Evolutionary conservation across 2,113 vertebrate genomes (phyloP).

Genomic region (Myocastor coypus): DNA sequence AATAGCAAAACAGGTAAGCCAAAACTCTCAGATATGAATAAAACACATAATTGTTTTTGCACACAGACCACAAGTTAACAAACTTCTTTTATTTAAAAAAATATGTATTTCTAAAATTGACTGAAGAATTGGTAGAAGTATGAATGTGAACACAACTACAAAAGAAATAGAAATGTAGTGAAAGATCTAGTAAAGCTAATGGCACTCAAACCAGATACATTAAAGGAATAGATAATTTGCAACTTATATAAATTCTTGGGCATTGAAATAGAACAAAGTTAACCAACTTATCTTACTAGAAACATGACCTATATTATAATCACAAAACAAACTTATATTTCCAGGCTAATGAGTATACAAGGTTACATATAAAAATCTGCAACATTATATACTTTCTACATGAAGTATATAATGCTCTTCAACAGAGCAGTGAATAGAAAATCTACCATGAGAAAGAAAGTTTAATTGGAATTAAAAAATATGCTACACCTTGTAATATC

Average conservation of each 20-base stretch:
- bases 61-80: neutral
- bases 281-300: neutral
- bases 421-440: neutral
- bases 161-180: neutral
- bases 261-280: neutral
- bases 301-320: neutral
- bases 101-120: neutral
- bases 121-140: neutral
- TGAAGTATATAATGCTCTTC: too few species aligned
- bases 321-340: neutral
- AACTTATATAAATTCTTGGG: neutral
- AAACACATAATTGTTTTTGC: neutral
- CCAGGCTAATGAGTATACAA: neutral
- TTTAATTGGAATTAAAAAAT: neutral
- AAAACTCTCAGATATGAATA: neutral
- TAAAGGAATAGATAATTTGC: neutral
- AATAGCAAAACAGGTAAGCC: neutral
- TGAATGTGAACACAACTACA: neutral
- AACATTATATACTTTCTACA: neutral
- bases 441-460: neutral
- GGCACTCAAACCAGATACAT: neutral
- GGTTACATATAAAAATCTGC: neutral
- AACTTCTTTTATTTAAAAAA: constrained; percentile 15
- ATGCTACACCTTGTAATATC: neutral
- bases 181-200: neutral